Evolutionary conservation across 2,113 vertebrate species (phyloP).

Genomic region (Setophaga petechia): DNA sequence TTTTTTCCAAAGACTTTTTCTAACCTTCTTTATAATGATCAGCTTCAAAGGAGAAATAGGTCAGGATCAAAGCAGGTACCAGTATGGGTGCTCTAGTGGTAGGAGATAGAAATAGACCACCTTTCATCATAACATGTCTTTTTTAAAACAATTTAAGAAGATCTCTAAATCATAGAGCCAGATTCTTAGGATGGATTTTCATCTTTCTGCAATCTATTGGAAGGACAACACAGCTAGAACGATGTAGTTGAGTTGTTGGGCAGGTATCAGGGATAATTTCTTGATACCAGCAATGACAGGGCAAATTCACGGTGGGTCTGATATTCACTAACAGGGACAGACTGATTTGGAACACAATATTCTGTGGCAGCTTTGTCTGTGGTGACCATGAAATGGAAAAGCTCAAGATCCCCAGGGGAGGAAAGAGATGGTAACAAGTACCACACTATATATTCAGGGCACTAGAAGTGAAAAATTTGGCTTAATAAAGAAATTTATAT

Average conservation of each 20-base stretch:
- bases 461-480: not conserved
- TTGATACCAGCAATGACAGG: not conserved
- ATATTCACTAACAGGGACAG: not conserved
- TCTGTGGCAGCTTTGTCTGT: not conserved
- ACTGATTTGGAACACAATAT: not conserved
- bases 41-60: not conserved
- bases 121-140: not conserved
- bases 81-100: not conserved
- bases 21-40: not conserved
- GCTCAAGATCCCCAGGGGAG: not conserved
- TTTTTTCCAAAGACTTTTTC: not conserved
- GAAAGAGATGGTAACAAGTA: not conserved
- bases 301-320: not conserved
- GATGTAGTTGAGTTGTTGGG: not conserved
- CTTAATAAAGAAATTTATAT: not conserved
- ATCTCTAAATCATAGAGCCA: not conserved
- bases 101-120: not conserved
- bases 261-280: not conserved
- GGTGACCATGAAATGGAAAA: not conserved
- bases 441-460: not conserved
- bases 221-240: not conserved
- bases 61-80: not conserved
- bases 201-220: not conserved
- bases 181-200: not conserved
- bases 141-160: not conserved